Conservation (phyloP, 2,888 invertebrate species). For the Watsonalla binaria region DNA sequence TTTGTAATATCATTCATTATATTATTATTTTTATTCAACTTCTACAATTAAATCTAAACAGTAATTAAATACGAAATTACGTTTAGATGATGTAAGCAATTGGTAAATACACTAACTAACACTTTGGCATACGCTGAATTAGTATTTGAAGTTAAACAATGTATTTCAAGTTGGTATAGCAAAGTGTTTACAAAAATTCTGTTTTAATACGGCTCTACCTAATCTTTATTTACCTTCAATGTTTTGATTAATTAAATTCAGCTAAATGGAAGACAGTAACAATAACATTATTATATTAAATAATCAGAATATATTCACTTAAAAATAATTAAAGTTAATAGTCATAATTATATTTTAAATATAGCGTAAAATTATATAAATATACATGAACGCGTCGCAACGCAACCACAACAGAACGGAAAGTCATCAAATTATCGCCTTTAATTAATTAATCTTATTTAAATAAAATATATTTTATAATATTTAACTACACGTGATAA, state of each 20-base stretch:
- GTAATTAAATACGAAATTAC: slow-evolving; percentile 12
- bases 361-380: slow-evolving; percentile 56
- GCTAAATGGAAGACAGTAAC: background rate
- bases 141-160: no score
- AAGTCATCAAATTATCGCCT: slow-evolving; percentile 47
- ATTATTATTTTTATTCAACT: slow-evolving; percentile 18
- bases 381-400: slow-evolving; percentile 74
- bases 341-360: slow-evolving; percentile 22
- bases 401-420: slow-evolving; percentile 52
- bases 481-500: slow-evolving; percentile 11
- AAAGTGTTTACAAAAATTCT: no score
- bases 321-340: slow-evolving; percentile 16
- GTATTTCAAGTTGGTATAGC: no score
- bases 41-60: slow-evolving; percentile 14
- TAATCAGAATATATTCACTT: slow-evolving; percentile 13
- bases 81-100: slow-evolving; percentile 14
- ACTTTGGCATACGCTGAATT: slow-evolving; percentile 5
- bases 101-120: background rate
- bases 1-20: slow-evolving; percentile 24
- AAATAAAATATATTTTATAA: slow-evolving; percentile 21
- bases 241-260: no score
- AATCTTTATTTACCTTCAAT: no score
- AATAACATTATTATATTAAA: background rate
- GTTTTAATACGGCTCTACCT: no score
- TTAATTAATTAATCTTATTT: slow-evolving; percentile 15